Percentiles rank a stretch among this genome's conserved stretches.
Evolutionary conservation across 2,113 vertebrate genomes (phyloP).

Genomic region (Dicentrarchus labrax): DNA sequence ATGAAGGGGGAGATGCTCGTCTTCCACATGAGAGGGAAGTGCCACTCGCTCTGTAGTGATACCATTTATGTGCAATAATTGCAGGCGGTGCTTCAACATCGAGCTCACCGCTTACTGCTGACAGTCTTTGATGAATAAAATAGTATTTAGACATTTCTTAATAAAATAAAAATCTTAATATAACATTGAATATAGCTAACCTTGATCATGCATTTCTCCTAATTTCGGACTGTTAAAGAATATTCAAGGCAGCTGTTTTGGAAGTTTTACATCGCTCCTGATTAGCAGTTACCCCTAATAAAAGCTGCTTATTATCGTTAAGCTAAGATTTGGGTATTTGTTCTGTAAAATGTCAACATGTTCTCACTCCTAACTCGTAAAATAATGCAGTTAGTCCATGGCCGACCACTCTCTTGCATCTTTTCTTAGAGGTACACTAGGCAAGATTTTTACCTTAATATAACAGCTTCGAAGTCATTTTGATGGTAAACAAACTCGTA

Average conservation of each 20-base stretch:
- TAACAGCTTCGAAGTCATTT: too few relatives aligned
- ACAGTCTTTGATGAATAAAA: slow-evolving; percentile 67
- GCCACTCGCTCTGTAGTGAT: slow-evolving; percentile 18
- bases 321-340: not conserved
- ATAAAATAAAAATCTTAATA: slow-evolving; percentile 41
- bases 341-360: not conserved
- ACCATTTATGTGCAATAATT: slow-evolving; percentile 46
- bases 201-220: slow-evolving; percentile 23
- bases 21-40: slow-evolving; percentile 46
- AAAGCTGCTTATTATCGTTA: not conserved
- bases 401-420: too few relatives aligned
- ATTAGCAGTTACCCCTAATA: not conserved
- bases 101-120: not conserved
- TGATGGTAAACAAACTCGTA: too few relatives aligned
- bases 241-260: not conserved
- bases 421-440: too few relatives aligned
- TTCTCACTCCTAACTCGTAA: too few relatives aligned
- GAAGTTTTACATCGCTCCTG: not conserved
- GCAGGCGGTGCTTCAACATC: slow-evolving; percentile 45
- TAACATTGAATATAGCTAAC: slow-evolving; percentile 16
- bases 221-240: slow-evolving; percentile 27
- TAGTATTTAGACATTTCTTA: slow-evolving; percentile 23
- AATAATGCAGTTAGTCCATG: too few relatives aligned
- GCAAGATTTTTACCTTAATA: too few relatives aligned
- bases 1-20: slow-evolving; percentile 40